Evolutionary conservation across 2,113 vertebrate genomes (phyloP).

Genomic region (Ornithorhynchus anatinus): DNA sequence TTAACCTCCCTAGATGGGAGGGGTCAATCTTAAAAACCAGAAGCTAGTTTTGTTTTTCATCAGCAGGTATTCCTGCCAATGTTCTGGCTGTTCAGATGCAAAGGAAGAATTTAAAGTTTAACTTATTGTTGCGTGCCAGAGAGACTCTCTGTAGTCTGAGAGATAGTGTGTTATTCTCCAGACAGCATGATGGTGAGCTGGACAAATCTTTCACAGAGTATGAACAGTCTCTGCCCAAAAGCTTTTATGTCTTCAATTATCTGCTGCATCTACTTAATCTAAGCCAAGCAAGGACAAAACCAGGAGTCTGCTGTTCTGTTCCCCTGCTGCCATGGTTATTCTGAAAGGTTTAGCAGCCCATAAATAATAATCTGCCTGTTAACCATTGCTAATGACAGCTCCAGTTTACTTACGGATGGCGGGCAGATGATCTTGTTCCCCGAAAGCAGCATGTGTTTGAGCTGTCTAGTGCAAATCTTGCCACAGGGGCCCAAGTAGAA

Average conservation of each 20-base stretch:
- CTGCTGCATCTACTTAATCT: slow-evolving; percentile 12
- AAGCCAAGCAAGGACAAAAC: slow-evolving; percentile 6
- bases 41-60: too few relatives aligned
- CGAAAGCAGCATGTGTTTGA: neutral
- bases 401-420: neutral
- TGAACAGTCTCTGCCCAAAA: neutral
- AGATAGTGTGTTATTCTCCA: too few relatives aligned
- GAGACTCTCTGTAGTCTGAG: too few relatives aligned
- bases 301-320: neutral
- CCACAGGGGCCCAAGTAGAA: neutral
- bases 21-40: too few relatives aligned
- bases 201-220: neutral
- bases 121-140: too few relatives aligned
- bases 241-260: slow-evolving; percentile 25
- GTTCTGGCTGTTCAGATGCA: too few relatives aligned
- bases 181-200: too few relatives aligned
- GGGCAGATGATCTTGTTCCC: neutral
- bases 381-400: neutral
- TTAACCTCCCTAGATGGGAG: too few relatives aligned
- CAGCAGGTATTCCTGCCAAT: too few relatives aligned
- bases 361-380: slow-evolving; percentile 2
- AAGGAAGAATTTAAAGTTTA: too few relatives aligned
- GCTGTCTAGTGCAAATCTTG: neutral
- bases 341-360: slow-evolving; percentile 10
- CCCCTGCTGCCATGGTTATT: neutral